Evolutionary conservation across 2,888 invertebrate species (phyloP), one percentile per base, ranked within the genome.

Genomic region (Panorpa germanica): DNA sequence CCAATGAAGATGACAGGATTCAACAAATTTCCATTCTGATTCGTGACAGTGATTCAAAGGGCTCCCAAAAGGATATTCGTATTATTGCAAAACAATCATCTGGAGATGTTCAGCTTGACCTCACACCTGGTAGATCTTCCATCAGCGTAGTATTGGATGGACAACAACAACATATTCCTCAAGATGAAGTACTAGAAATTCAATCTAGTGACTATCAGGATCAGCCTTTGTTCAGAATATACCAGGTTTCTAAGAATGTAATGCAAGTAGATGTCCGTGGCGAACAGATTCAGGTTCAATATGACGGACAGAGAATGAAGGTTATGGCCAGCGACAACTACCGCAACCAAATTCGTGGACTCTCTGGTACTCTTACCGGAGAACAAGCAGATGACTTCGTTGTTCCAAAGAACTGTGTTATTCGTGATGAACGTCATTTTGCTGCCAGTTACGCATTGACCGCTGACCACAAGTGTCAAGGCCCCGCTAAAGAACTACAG

Each of bases 311-410:
- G 34, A 59, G 65, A 19, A 42, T 66, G n/a, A 57, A 61, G 3
- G 39, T 61, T 5, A 38, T 53, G 2, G 44, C 57, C 2, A 32
- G 45, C 33, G 45, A 50, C 21, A 44, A 57, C 19, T 62, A 65
- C 49, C 61, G 66, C 19, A 61, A 60, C 36, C 52, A 59, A 25
- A 53, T 66, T 16, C 57, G 63, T 34, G 77, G 77, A 35, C 56
- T 77, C 22, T 76, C 75, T 43, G 77, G 76, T 7, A 59, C 58
- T 39, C 68, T 62, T 58, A 64, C 60, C 37, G 63, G 65, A 8
- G 63, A 71, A 24, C 39, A 50, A n/a, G 47, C 51, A 25, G 61
- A 66, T 34, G 75, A 76, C 40, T 68, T 65, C 43, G 46, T 53
- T 9, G 59, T 63, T 3, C 71, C 75, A 1, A 43, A 54, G 33